Conservation (phyloP, 2,113 vertebrate species). For the Talpa occidentalis region DNA sequence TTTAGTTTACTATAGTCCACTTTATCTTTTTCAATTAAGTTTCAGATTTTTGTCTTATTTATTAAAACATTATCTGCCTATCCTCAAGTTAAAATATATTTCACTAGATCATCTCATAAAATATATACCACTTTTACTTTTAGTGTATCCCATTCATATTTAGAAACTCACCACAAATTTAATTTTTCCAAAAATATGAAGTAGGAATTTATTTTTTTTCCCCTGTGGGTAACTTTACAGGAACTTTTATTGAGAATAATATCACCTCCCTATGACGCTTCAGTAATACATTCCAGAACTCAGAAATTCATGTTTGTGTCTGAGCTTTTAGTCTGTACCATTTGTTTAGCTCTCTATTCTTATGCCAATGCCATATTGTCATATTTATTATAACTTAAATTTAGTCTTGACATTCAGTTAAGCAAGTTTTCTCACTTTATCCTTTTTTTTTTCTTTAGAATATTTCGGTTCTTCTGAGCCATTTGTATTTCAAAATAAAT, state of each 20-base stretch:
- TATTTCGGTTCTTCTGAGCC: background rate
- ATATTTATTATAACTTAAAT: constrained; percentile 12
- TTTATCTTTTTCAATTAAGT: background rate
- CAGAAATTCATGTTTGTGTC: background rate
- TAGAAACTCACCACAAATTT: background rate
- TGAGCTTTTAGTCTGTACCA: background rate
- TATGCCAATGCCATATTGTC: background rate
- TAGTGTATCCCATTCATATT: background rate
- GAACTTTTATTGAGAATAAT: background rate
- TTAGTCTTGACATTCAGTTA: constrained; percentile 2
- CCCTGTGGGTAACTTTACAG: background rate
- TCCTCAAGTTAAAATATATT: background rate
- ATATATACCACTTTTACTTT: background rate
- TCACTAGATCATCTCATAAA: background rate
- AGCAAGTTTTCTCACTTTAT: background rate
- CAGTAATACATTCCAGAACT: background rate
- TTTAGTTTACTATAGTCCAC: background rate
- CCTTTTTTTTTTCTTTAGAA: background rate
- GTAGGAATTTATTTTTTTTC: background rate
- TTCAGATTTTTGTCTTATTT: background rate
- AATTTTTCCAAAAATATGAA: background rate
- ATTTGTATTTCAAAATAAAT: constrained; percentile 1
- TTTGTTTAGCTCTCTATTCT: background rate
- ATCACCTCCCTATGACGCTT: background rate
- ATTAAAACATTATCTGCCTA: background rate